A percentile compares a stretch with the other conserved stretches of the same genome.
These are phyloP conservation scores for Drosophila mettleri DNA, from an alignment of 2,888 invertebrate genomes.

Conservation along the genomic window DNA sequence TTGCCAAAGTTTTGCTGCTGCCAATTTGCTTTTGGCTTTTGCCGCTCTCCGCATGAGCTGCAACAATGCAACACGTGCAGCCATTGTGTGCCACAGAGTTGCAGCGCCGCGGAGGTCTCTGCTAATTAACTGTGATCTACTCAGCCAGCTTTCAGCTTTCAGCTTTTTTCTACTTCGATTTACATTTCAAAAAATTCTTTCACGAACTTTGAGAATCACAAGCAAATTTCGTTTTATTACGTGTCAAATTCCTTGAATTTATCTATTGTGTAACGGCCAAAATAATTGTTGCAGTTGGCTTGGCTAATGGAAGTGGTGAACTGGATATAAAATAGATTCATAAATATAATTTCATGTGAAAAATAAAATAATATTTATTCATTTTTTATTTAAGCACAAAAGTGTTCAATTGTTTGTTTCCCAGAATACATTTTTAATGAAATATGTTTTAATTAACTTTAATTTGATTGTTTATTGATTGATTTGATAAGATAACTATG, in stretches of 20 bases:
- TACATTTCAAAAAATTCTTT: conserved; percentile 16
- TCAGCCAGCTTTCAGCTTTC: neutral
- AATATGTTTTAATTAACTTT: no score
- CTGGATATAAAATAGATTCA: no score
- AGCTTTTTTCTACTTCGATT: neutral
- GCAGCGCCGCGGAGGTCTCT: neutral
- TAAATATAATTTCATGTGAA: no score
- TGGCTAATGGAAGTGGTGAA: no score
- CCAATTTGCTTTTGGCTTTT: conserved; percentile 38
- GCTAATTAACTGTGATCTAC: conserved; percentile 20
- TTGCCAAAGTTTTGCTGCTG: conserved; percentile 33
- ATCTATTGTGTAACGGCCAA: neutral
- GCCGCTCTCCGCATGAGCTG: conserved; percentile 6
- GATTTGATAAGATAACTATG: no score
- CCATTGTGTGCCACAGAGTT: conserved; percentile 13
- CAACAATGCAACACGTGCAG: conserved; percentile 34
- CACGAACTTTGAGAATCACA: neutral
- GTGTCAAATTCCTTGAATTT: neutral
- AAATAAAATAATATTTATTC: no score
- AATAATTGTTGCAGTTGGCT: neutral
- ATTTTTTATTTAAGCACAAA: no score
- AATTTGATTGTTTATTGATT: no score
- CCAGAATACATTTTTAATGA: no score
- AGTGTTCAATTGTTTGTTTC: no score
- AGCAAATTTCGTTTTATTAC: conserved; percentile 1